A percentile compares a stretch with the other conserved stretches of the same genome.
phyloP scores from a whole-genome alignment of 2,888 invertebrate species.

The Beris chalybata region DNA sequence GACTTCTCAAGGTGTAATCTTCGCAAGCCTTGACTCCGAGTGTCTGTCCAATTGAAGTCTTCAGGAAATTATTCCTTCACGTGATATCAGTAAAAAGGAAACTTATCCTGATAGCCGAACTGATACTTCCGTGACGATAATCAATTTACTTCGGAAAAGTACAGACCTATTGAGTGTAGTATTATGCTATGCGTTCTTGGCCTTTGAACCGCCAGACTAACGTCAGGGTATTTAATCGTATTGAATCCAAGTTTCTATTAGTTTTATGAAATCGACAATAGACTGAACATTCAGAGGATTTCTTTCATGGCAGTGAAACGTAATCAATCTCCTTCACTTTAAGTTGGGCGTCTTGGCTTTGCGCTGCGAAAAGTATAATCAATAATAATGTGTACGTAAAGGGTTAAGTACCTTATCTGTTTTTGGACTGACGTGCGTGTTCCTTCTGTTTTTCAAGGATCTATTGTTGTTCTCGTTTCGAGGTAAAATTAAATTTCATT shows the following conservation, averaged over 20 bases:
- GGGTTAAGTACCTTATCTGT: too few species aligned
- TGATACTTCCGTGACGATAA: slow-evolving; percentile 35
- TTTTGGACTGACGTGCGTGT: too few species aligned
- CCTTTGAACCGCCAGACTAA: not conserved
- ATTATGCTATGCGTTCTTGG: not conserved
- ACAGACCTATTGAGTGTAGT: not conserved
- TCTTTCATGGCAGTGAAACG: not conserved
- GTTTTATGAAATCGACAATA: slow-evolving; percentile 6
- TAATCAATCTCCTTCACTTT: slow-evolving; percentile 18
- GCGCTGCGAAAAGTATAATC: too few species aligned
- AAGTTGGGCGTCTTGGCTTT: not conserved
- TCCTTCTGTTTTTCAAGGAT: too few species aligned
- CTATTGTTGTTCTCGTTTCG: too few species aligned
- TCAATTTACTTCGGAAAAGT: slow-evolving; percentile 18
- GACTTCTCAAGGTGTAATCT: slow-evolving; percentile 8
- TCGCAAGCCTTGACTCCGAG: slow-evolving; percentile 11
- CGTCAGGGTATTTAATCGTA: slow-evolving; percentile 1
- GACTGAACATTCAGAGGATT: not conserved
- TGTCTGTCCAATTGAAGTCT: slow-evolving; percentile 37
- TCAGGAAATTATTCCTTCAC: slow-evolving; percentile 37
- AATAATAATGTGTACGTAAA: too few species aligned
- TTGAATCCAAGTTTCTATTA: slow-evolving; percentile 17
- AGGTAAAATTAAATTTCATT: too few species aligned
- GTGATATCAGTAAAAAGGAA: slow-evolving; percentile 31
- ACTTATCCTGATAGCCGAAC: slow-evolving; percentile 34